Conservation (phyloP, 2,797 vertebrate genomes). For the Coranthus polyacanthus region DNA sequence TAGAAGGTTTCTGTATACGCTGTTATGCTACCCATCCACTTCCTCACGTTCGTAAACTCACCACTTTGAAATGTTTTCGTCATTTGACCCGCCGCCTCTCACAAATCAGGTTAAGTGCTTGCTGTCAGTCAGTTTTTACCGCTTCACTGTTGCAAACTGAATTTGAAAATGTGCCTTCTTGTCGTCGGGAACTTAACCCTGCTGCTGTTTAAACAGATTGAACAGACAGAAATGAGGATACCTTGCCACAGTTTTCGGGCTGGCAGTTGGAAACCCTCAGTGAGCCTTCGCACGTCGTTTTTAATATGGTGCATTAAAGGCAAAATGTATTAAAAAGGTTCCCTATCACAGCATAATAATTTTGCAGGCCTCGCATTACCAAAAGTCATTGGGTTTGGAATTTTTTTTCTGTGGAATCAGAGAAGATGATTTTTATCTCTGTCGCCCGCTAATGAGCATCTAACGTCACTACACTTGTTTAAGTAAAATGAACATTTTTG, state of each 20-base stretch:
- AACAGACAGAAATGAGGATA: background rate
- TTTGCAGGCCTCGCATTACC: too few species aligned
- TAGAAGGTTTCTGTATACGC: conserved; percentile 26
- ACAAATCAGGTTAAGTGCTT: conserved; percentile 10
- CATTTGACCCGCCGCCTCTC: conserved; percentile 25
- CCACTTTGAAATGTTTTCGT: conserved; percentile 10
- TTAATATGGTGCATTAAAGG: too few species aligned
- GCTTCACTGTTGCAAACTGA: background rate
- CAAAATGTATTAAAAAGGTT: too few species aligned
- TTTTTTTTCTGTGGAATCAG: too few species aligned
- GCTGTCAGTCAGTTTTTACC: conserved; percentile 9
- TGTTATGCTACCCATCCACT: conserved; percentile 8
- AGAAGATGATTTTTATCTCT: too few species aligned
- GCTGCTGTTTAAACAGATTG: background rate
- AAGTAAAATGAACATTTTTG: too few species aligned
- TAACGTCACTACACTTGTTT: too few species aligned
- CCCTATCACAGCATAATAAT: too few species aligned
- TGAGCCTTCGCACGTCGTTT: too few species aligned
- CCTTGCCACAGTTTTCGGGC: background rate
- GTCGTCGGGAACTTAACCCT: background rate
- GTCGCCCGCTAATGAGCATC: too few species aligned
- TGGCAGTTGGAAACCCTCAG: background rate
- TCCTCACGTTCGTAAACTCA: conserved; percentile 18
- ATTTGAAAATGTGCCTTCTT: conserved; percentile 26
- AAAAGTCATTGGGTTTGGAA: too few species aligned